Percentiles rank a stretch among this genome's conserved stretches.
phyloP scores from a whole-genome alignment of 2,113 vertebrate species.

The Vidua chalybeata region DNA sequence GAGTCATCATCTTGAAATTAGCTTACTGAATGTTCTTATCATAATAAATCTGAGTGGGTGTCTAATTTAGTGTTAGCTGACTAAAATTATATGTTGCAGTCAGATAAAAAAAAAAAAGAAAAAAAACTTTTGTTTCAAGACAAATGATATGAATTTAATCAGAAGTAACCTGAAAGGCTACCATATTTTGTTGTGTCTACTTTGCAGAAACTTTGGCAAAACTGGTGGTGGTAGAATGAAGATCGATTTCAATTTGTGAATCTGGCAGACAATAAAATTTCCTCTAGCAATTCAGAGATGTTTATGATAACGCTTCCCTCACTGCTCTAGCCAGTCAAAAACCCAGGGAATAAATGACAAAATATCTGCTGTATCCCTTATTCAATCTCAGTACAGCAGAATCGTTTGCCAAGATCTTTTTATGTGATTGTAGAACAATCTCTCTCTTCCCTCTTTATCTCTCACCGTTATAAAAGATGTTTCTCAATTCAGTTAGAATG shows the following conservation, averaged over 20 bases:
- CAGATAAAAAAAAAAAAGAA: conserved; percentile 68
- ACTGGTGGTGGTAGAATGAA: neutral
- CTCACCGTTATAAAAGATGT: neutral
- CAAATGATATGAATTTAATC: conserved; percentile 83
- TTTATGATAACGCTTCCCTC: conserved; percentile 43
- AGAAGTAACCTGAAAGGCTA: conserved; percentile 72
- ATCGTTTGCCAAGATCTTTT: neutral
- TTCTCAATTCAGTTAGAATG: neutral
- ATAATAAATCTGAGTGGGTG: conserved; percentile 85
- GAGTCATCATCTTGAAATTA: conserved; percentile 90
- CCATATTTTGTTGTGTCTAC: conserved; percentile 6
- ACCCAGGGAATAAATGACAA: neutral
- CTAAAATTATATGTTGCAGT: conserved; percentile 84
- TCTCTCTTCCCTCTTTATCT: neutral
- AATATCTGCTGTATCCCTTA: neutral
- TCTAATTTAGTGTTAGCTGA: conserved; percentile 87
- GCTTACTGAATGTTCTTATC: conserved; percentile 87
- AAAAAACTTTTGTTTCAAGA: conserved; percentile 83
- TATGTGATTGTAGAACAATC: neutral
- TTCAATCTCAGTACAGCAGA: neutral
- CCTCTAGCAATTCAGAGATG: neutral
- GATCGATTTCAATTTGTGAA: conserved; percentile 68
- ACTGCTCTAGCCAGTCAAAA: neutral
- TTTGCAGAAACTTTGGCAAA: conserved; percentile 60
- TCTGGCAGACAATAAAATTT: conserved; percentile 53